Evolutionary conservation across 2,888 invertebrate species (phyloP), one percentile per base, ranked within the genome.

Genomic region (Drosophila kuntzei): DNA sequence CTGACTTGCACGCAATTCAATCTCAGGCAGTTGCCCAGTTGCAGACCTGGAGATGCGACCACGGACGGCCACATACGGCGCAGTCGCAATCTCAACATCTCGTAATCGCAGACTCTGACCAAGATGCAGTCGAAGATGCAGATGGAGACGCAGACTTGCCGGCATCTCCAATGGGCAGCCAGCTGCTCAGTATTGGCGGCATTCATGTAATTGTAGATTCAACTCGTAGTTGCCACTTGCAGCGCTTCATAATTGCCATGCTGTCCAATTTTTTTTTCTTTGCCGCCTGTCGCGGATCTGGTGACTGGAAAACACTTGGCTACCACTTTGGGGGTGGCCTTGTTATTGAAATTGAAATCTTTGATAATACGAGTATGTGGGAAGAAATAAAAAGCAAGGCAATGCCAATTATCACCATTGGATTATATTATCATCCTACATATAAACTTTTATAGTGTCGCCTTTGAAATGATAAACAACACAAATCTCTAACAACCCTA

Each of bases 141-240:
- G 53, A 51, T 37, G 61, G 61, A 75, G 32, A 34, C 37, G 64
- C 54, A 54, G 70, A 69, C 74, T 70, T 46, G 70, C 51, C 61
- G 73, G 77, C 66, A 64, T 57, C 63, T 59, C 47, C 39, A 44
- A 20, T 57, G 44, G 43, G 25, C 76, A 62, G 55, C 60, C 74
- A 74, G 74, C 76, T 67, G 71, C 64, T 67, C 22, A 27, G 22
- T 27, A 41, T 59, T 36, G 47, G 54, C 82, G 71, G 70, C 76
- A 76, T 61, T 77, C 80, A 44, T 85, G 88, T 86, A 86, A 86
- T 86, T 86, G 88, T 81, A 88, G 86, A 71, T 81, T 62, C 71
- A 12, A 61, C 53, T 69, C 43, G 64, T 55, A 32, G 29, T 44
- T 41, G 76, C 78, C 86, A 80, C 80, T 86, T 80, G 66, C 77